These are phyloP conservation scores for human DNA, from an alignment of 2,113 vertebrate genomes.

Conservation along the genomic window GRCh38 chr17:64995501-64996000, in stretches of 20 bases:
- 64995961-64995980: not conserved
- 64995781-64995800: not conserved
- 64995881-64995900: too few species aligned
- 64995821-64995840: not conserved
- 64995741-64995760: not conserved
- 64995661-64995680: not conserved
- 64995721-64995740: not conserved
- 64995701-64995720: not conserved
- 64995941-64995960: not conserved
- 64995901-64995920: fast-evolving
- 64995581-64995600: not conserved
- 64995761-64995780: not conserved
- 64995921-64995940: fast-evolving
- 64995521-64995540: not conserved
- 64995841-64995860: not conserved
- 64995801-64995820: not conserved
- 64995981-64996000: not conserved
- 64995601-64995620: not conserved
- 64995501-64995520: fast-evolving
- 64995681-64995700: not conserved
- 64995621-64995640: not conserved
- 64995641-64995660: not conserved
- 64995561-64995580: fast-evolving
- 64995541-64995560: not conserved
- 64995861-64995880: not conserved